A percentile compares a stretch with the other conserved stretches of the same genome.
Conservation (phyloP, 2,888 invertebrate species). For the Diarsia dahlii region DNA sequence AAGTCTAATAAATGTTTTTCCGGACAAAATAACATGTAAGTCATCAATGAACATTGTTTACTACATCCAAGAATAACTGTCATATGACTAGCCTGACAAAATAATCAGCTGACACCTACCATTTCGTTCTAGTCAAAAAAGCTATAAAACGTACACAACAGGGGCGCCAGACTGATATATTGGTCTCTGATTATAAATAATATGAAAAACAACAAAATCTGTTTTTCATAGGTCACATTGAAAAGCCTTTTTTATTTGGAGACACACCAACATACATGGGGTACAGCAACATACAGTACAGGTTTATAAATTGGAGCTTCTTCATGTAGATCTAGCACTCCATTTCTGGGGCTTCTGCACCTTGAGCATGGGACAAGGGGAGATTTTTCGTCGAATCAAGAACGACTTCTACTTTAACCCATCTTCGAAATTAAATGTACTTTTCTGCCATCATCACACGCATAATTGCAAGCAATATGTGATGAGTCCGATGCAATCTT, state of each 20-base stretch:
- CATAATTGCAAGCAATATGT: not conserved
- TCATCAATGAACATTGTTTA: conserved; percentile 41
- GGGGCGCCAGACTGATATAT: conserved; percentile 52
- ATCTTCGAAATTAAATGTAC: not conserved
- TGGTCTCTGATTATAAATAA: conserved; percentile 13
- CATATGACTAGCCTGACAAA: conserved; percentile 38
- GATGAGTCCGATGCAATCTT: not conserved
- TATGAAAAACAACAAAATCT: conserved; percentile 7
- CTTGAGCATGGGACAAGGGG: too few relatives aligned
- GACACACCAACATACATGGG: not conserved
- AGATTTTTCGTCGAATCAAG: too few relatives aligned
- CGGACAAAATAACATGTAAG: conserved; percentile 17
- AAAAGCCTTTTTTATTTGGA: conserved; percentile 4
- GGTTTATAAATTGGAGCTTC: not conserved
- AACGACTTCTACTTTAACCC: not conserved
- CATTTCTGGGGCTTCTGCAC: too few relatives aligned
- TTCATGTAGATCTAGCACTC: not conserved
- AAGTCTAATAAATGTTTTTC: too few relatives aligned
- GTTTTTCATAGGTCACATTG: conserved; percentile 5
- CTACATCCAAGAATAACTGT: conserved; percentile 17
- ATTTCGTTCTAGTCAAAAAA: conserved; percentile 22
- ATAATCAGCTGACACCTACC: conserved; percentile 30
- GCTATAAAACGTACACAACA: conserved; percentile 23
- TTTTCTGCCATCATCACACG: not conserved
- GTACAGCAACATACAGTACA: too few relatives aligned